Evolutionary conservation across 2,888 invertebrate genomes (phyloP), one percentile per base, ranked within the genome.

Genomic region (Sclerodermus sp.): DNA sequence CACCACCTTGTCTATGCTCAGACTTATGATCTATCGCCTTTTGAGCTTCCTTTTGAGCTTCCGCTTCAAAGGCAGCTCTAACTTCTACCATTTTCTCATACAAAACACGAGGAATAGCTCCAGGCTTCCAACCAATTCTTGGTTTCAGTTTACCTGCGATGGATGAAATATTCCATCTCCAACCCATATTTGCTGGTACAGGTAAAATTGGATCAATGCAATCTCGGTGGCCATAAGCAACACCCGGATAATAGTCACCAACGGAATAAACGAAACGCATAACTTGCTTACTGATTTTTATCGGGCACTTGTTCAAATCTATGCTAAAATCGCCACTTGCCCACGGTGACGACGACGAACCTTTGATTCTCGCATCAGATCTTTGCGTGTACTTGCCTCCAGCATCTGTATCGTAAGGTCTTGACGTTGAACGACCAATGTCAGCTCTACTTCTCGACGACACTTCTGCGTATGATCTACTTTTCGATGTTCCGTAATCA

Each of bases 101-200:
- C 42, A 67, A 13, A 37, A 42, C 49, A 2, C 44, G 57, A 0
- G 49, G 51, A 39, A 77, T 73, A 5, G 76, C 73, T 29, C 77
- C 77, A 0, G 77, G 77, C 18, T 59, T 72, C 77, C 77, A 77
- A 2, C 76, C 77, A 10, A 57, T 46, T 1, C 74, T 66, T 2
- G 68, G 70, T 36, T 70, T 74, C 32, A 70, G 29, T 23, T 58
- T 62, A 0, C 65, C 66, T 0, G 55, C 18, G 8, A 52, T 60
- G 18, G 51, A 18, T 12, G 53, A 47, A 12, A 60, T 48, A 39
- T 71, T 74, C 77, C 77, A 77, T 36, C 72, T 46, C 77, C 77
- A 78, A 8, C 77, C 77, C 76, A 76, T 76, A 41, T 74, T 71
- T 1, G 69, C 63, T 0, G 77, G 77, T 0, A 77, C 70, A 29